A percentile compares a stretch with the other conserved stretches of the same genome.
Evolutionary conservation across 1,140 invertebrate genomes (phyloP).

Genomic region (Zaprionus camerounensis): DNA sequence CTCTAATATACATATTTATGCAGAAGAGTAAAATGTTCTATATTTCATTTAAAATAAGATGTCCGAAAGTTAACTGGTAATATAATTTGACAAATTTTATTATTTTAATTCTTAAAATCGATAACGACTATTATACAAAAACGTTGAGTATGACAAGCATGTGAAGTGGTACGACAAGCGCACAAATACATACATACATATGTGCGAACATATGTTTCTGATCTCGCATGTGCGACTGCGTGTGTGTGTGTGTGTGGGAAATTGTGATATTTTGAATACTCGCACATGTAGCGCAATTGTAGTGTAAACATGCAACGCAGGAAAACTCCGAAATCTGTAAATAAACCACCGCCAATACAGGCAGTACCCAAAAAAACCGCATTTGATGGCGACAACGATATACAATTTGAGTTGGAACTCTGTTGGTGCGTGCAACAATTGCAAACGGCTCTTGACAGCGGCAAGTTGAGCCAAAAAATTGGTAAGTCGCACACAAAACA

Average conservation of each 20-base stretch:
- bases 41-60: background rate
- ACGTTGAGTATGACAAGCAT: background rate
- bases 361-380: conserved; percentile 37
- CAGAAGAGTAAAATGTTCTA: background rate
- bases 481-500: conserved; percentile 37
- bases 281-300: conserved; percentile 21
- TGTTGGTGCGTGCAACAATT: conserved; percentile 91
- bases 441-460: conserved; percentile 86
- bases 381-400: conserved; percentile 85
- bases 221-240: background rate
- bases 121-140: conserved; percentile 1
- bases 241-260: conserved; percentile 11
- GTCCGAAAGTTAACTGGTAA: background rate
- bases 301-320: conserved; percentile 56
- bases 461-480: conserved; percentile 88
- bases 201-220: conserved; percentile 15
- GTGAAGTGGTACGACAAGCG: background rate
- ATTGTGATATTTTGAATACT: conserved; percentile 23
- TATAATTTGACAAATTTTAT: background rate
- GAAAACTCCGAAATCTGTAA: conserved; percentile 57
- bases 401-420: conserved; percentile 89
- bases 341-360: conserved; percentile 66
- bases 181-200: conserved; percentile 11
- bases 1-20: background rate
- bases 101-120: background rate